Evolutionary conservation across 2,113 vertebrate species (phyloP), one percentile per base, ranked within the genome.

Genomic region (Platysteira castanea): DNA sequence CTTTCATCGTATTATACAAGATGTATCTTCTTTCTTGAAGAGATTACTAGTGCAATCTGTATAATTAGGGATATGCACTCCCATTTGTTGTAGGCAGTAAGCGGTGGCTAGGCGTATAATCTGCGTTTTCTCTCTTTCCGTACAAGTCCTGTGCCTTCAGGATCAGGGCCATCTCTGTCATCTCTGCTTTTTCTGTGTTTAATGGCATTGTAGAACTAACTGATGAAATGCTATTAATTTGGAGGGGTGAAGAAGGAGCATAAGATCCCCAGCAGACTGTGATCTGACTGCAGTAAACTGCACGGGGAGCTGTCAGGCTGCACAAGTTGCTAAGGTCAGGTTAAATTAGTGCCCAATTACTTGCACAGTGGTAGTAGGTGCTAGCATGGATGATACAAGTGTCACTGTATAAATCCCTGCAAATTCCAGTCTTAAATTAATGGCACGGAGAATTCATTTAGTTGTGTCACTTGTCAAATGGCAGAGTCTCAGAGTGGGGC

Each of bases 261-360:
- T 3, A 5, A n/a, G 82, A 52, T 60, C 37, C 84, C 63, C 57
- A 39, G 70, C 67, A 79, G 83, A 6, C 41, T 44, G 30, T 63
- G 59, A 20, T 61, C 42, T 84, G 67, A 57, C 79, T 83, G 82
- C 63, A 65, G 79, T 65, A 54, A 88, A 1, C 76, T 82, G 78
- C 80, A 17, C 3, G 3, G 69, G 80, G 77, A 93, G 73, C 81
- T 93, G 74, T 87, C 93, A 94, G 77, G 33, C 67, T 79, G 74
- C 70, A 73, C 65, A 41, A 42, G n/a, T 79, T 61, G 67, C 69
- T 84, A 49, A 49, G n/a, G 69, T 65, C 60, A 33, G 65, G 46
- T 91, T 82, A 94, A 91, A 91, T 91, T 76, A 65, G 70, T 53
- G 81, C 84, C 61, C 84, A 54, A 18, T 61, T 81, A 26, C 77